Evolutionary conservation across 2,113 vertebrate genomes (phyloP), one percentile per base, ranked within the genome.

Genomic region (Tupaia tana): DNA sequence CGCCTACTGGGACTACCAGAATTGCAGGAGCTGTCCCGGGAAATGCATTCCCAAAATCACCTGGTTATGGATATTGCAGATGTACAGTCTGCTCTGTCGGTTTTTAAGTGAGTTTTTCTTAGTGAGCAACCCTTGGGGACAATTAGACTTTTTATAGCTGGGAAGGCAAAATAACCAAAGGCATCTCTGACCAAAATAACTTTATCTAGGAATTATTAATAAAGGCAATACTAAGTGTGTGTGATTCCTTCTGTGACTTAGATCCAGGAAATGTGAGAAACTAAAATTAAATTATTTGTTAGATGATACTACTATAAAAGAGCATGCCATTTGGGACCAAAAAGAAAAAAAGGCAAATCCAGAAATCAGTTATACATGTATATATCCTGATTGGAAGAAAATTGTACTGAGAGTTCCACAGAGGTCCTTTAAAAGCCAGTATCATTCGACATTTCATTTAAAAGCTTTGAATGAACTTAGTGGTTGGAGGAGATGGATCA

Each of bases 111-210:
- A 91, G 13, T 83, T 66, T 78, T 58, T 18, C n/a, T 27, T 67
- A 27, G 3, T 15, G 3, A 15, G 19, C 34, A 69, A 34, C 4
- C 3, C n/a, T 79, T 79, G 29, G 25, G 18, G 22, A 9, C 81
- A 92, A n/a, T 69, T 79, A 95, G 71, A 77, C 92, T 79, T 71
- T 92, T 92, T 61, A 31, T n/a, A 90, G 31, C 82, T 69, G 12
- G 59, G 16, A 93, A 78, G 12, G 67, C 54, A 91, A 95, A 90
- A 88, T 91, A 22, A 88, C 78, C n/a, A 20, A 85, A 81, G 25
- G 16, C 16, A 63, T 12, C 20, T n/a, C 1, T 8, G 84, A 24
- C 54, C 34, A 19, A 89, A 81, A 64, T 75, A 70, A 29, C 15
- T 89, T 25, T 70, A 88, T 7, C 25, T 64, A 71, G 43, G 18